phyloP scores from a whole-genome alignment of 2,888 invertebrate species.

The Trissolcus brochymenae region DNA sequence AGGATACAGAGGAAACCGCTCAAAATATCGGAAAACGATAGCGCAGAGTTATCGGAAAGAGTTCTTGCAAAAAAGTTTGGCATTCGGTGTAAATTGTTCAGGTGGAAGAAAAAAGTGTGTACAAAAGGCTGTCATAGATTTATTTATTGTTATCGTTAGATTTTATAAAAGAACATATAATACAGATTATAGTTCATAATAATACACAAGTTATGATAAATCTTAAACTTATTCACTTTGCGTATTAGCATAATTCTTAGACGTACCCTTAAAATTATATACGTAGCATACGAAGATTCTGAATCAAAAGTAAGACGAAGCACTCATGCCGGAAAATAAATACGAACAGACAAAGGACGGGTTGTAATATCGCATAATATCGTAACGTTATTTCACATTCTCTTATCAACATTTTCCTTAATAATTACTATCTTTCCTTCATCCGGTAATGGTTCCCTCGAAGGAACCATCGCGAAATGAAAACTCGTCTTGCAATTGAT shows the following conservation, averaged over 20 bases:
- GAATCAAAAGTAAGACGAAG: slow-evolving; percentile 48
- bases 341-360: slow-evolving; percentile 58
- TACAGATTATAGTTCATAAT: slow-evolving; percentile 71
- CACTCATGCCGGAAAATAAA: slow-evolving; percentile 55
- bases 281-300: slow-evolving; percentile 48
- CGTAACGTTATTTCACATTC: slow-evolving; percentile 54
- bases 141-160: slow-evolving; percentile 70
- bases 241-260: slow-evolving; percentile 55
- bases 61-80: slow-evolving; percentile 10
- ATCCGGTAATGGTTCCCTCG: slow-evolving; percentile 10
- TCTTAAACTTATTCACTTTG: slow-evolving; percentile 63
- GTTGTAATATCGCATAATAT: slow-evolving; percentile 54
- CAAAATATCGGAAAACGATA: slow-evolving; percentile 32
- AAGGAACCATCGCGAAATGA: slow-evolving; percentile 19
- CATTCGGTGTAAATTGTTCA: background rate
- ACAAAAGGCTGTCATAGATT: slow-evolving; percentile 52
- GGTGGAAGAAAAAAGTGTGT: slow-evolving; percentile 5
- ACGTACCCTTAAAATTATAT: slow-evolving; percentile 55
- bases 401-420: slow-evolving; percentile 55
- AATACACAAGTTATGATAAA: slow-evolving; percentile 63
- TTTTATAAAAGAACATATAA: slow-evolving; percentile 75
- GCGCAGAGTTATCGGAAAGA: background rate
- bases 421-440: slow-evolving; percentile 45
- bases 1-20: slow-evolving; percentile 14
- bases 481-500: slow-evolving; percentile 40